phyloP scores from a whole-genome alignment of 2,888 invertebrate genomes.

The Anagyrus pseudococci region DNA sequence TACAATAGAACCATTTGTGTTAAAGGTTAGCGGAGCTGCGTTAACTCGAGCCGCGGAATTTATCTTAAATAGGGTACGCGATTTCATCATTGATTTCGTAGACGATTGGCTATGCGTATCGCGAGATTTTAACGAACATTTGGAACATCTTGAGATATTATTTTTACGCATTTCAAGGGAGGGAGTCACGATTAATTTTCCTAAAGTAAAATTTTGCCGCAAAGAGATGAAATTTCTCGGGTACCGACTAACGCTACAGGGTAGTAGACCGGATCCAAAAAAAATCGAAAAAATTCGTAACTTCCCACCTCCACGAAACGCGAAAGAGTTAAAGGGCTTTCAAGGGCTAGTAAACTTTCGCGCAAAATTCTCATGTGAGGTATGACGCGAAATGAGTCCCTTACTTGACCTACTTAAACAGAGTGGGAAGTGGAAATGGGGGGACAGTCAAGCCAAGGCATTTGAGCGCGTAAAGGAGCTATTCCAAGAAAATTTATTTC shows the following conservation, averaged over 20 bases:
- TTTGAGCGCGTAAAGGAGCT: background rate
- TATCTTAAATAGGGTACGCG: background rate
- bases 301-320: slow-evolving; percentile 39
- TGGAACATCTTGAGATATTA: background rate
- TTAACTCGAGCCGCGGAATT: background rate
- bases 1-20: background rate
- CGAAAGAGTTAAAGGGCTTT: slow-evolving; percentile 41
- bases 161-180: background rate
- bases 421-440: background rate
- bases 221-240: slow-evolving; percentile 43
- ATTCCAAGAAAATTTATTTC: background rate
- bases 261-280: slow-evolving; percentile 40
- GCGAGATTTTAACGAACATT: background rate
- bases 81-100: background rate
- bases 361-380: background rate
- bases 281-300: slow-evolving; percentile 40
- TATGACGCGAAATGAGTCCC: background rate
- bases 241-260: slow-evolving; percentile 39
- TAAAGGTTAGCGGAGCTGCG: background rate
- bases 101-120: background rate
- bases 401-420: background rate
- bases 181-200: background rate
- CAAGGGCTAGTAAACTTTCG: slow-evolving; percentile 37
- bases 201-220: slow-evolving; percentile 42
- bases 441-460: background rate